Conservation (phyloP, 2,888 invertebrate genomes). For the Eupsilia transversa region DNA sequence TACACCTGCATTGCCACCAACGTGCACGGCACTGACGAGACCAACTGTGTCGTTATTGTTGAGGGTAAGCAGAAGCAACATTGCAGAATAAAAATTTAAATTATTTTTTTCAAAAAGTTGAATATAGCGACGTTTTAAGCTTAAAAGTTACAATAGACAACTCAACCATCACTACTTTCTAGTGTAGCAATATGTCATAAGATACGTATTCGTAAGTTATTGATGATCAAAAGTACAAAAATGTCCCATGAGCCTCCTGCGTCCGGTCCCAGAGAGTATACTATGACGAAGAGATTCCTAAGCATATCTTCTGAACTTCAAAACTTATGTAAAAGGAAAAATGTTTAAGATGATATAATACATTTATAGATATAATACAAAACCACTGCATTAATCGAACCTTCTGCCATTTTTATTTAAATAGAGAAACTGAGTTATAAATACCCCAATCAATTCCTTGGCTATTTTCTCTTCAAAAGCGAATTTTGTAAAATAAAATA, state of each 20-base stretch:
- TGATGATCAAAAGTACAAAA: not conserved
- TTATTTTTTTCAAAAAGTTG: too few relatives aligned
- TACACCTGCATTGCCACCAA: constrained; percentile 98
- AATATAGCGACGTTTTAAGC: too few relatives aligned
- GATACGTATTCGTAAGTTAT: not conserved
- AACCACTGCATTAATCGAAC: not conserved
- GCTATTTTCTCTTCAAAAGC: not conserved
- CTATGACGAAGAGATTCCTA: too few relatives aligned
- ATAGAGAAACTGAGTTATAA: too few relatives aligned
- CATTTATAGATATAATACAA: not conserved
- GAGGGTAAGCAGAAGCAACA: constrained; percentile 95
- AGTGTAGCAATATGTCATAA: too few relatives aligned
- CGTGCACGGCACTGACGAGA: constrained; percentile 98
- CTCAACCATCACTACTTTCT: not conserved
- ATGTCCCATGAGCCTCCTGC: not conserved
- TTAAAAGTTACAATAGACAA: not conserved
- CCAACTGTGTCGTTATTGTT: constrained; percentile 98
- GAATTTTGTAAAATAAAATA: not conserved
- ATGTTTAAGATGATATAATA: too few relatives aligned
- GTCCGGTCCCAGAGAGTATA: not conserved
- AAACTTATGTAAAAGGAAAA: not conserved
- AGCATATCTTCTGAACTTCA: not conserved
- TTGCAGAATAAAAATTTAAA: too few relatives aligned
- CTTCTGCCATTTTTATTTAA: not conserved
- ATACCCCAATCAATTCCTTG: too few relatives aligned